A percentile compares a stretch with the other conserved stretches of the same genome.
Evolutionary conservation across 2,113 vertebrate genomes (phyloP).

Genomic region (Ursus arctos): DNA sequence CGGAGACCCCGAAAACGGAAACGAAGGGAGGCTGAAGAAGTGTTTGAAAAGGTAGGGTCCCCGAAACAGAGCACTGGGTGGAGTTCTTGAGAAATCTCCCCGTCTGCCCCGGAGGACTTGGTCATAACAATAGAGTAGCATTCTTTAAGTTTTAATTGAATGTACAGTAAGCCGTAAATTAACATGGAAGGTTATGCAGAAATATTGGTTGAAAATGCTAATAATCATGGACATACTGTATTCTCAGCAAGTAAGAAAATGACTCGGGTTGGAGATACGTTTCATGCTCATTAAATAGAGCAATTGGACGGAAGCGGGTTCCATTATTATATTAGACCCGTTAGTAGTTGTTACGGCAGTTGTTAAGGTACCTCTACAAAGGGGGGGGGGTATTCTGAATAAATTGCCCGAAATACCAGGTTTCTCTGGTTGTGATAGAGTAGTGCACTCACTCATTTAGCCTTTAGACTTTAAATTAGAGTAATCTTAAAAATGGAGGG

Average conservation of each 20-base stretch:
- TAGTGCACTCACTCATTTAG: not conserved
- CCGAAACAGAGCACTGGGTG: rapidly evolving
- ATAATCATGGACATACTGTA: not conserved
- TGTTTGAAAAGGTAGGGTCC: slow-evolving; percentile 94
- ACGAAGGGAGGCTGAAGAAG: slow-evolving; percentile 87
- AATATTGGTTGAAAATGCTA: not conserved
- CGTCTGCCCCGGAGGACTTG: not conserved
- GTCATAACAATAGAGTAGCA: not conserved
- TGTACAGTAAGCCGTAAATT: not conserved
- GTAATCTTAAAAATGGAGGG: not conserved
- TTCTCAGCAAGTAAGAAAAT: not conserved
- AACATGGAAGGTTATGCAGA: not conserved
- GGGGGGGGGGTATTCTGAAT: not conserved
- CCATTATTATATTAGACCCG: not conserved
- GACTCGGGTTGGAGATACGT: not conserved
- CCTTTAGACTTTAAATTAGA: not conserved
- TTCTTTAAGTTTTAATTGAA: not conserved
- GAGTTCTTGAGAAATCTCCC: not conserved
- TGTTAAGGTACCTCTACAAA: not conserved
- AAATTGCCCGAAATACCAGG: not conserved
- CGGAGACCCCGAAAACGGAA: slow-evolving; percentile 91
- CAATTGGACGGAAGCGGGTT: not conserved
- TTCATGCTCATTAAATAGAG: not conserved
- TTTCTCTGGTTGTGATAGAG: not conserved
- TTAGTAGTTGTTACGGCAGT: not conserved